Percentiles rank a stretch among this genome's conserved stretches.
These are phyloP conservation scores for Brachymystax lenok DNA, from an alignment of 2,797 vertebrate genomes.

Conservation along the genomic window DNA sequence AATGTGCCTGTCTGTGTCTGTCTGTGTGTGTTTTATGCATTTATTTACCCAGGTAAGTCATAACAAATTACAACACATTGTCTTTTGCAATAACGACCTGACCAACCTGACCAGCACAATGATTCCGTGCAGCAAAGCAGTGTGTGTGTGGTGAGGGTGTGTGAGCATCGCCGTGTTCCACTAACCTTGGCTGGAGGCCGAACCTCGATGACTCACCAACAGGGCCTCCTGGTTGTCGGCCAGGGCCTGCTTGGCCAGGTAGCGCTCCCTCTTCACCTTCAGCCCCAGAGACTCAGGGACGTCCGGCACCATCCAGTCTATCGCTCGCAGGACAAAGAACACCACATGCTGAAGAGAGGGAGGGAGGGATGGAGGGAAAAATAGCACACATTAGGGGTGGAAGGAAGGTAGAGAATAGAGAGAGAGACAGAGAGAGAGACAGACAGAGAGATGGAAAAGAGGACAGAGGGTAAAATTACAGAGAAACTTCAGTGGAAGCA, in stretches of 20 bases:
- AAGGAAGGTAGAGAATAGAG: not conserved
- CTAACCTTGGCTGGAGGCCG: constrained; percentile 37
- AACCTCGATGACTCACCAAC: constrained; percentile 60
- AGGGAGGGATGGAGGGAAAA: not conserved
- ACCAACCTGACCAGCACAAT: no score
- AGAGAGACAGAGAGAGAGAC: not conserved
- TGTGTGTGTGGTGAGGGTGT: not conserved
- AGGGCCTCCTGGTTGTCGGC: constrained; percentile 73
- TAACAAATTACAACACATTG: no score
- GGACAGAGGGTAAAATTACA: not conserved
- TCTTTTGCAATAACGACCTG: no score
- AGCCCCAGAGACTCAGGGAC: constrained; percentile 76
- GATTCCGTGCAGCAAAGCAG: no score
- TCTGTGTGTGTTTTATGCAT: no score
- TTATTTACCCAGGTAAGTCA: no score
- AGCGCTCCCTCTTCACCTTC: constrained; percentile 78
- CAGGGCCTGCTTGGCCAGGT: constrained; percentile 77
- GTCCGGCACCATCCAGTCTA: constrained; percentile 79
- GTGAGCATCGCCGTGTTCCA: constrained; percentile 15
- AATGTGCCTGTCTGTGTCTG: no score
- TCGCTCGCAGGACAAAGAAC: constrained; percentile 73
- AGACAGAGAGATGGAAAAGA: not conserved
- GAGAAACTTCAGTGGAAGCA: not conserved
- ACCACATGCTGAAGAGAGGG: constrained; percentile 72
- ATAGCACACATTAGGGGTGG: not conserved